Base-by-base conservation (phyloP, 1,140 invertebrate genomes). In the Megalopta genalis region DNA sequence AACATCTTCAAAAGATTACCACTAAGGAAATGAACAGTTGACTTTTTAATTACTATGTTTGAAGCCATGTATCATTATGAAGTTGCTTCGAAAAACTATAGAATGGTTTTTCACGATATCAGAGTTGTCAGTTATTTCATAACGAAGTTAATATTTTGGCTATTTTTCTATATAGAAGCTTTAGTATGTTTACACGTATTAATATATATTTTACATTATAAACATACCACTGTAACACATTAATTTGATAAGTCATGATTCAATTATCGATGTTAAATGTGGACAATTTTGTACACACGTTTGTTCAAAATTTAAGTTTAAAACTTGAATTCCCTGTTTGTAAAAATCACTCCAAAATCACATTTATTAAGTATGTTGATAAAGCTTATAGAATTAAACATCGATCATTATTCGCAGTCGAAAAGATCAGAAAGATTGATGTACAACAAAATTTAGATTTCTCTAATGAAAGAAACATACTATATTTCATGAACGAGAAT, bases 401-500 rank as follows among this genome's bases (percentile, higher is more conserved):
- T 21, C 32, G 84, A 4, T 32, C 81, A 18, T 14, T 80, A n/a
- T 63, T 49, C n/a, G 66, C 79, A 23, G 32, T 60, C 14, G 81
- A 75, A 27, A 77, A 83, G 59, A 68, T 66, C 14, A 79, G 60
- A 32, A 73, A 78, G 14, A 70, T 86, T 23, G 75, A 59, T 21
- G 21, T 66, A 9, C 64, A 78, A 69, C 70, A n/a, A 57, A 71
- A 37, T 60, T n/a, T 86, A 4, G 68, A 88, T 64, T 69, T 88
- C n/a, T 69, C 74, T 0, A 49, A 80, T 2, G 64, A 78, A 18
- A 60, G 81, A 37, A 77, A 49, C 21, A 10, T 86, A 27, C 39
- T 79, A 42, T 59, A 46, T 57, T 87, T 77, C n/a, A 49, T 86
- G 14, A 77, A 86, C 9, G 80, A 80, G 25, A 71, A 76, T 39